Conservation (phyloP, 2,113 vertebrate species). For the Meriones unguiculatus region DNA sequence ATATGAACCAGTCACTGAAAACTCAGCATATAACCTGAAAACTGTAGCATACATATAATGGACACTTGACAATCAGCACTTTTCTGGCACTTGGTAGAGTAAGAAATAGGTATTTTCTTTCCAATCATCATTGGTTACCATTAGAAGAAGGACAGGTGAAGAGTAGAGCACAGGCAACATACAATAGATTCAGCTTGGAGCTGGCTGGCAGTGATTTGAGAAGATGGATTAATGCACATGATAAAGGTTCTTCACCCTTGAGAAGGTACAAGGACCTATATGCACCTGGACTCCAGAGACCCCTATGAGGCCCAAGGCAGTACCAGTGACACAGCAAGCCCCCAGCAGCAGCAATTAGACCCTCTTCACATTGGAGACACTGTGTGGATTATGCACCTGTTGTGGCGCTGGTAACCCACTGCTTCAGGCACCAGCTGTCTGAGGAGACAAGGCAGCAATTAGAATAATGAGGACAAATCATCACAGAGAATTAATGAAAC, state of each 20-base stretch:
- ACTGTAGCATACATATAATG: background rate
- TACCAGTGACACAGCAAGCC: background rate
- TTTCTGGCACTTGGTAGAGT: background rate
- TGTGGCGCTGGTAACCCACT: slow-evolving; percentile 17
- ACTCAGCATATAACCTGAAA: background rate
- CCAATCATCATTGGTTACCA: background rate
- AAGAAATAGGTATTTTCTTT: background rate
- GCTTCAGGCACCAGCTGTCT: slow-evolving; percentile 72
- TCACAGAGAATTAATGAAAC: slow-evolving; percentile 83
- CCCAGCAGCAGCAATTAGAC: background rate
- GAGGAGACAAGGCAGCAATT: slow-evolving; percentile 78
- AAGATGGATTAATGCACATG: background rate
- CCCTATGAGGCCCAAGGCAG: background rate
- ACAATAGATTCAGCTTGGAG: background rate
- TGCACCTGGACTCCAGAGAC: background rate
- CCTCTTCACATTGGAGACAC: background rate
- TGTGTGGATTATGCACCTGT: background rate
- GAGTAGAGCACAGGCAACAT: background rate
- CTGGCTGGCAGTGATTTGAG: background rate
- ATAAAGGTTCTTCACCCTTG: background rate
- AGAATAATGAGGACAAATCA: slow-evolving; percentile 84
- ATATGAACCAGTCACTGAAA: background rate
- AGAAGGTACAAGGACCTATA: background rate
- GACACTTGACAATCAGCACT: accelerated
- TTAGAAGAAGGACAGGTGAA: background rate